These are phyloP conservation scores for Saimiri boliviensis DNA, from an alignment of 2,113 vertebrate species.

Conservation along the genomic window DNA sequence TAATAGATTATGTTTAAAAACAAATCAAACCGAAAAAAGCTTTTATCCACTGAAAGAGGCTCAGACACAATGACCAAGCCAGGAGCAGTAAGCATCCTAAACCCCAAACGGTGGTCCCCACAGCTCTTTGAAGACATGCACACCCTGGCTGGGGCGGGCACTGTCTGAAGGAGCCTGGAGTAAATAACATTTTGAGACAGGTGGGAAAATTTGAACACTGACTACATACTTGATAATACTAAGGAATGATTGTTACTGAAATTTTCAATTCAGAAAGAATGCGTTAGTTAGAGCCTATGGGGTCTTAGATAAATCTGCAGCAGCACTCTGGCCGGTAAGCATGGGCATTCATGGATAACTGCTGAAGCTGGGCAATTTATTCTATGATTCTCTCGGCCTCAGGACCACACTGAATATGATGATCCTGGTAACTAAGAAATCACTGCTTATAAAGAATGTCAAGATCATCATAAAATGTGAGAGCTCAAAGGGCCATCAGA, in stretches of 20 bases:
- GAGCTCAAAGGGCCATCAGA: not conserved
- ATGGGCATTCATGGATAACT: not conserved
- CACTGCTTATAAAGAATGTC: not conserved
- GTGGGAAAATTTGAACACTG: not conserved
- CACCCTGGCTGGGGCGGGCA: rapidly evolving
- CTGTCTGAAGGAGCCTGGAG: not conserved
- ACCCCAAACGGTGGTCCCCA: not conserved
- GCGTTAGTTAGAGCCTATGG: rapidly evolving
- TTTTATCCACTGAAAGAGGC: not conserved
- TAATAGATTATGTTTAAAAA: not conserved
- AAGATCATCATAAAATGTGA: not conserved
- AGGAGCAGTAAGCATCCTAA: not conserved
- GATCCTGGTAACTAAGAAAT: not conserved
- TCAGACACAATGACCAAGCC: not conserved
- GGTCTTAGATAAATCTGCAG: not conserved
- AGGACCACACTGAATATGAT: not conserved
- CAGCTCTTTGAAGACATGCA: not conserved
- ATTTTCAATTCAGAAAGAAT: not conserved
- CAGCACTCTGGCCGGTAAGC: too few species aligned
- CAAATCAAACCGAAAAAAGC: not conserved
- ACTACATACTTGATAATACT: not conserved
- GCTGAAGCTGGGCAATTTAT: not conserved
- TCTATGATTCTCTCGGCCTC: not conserved
- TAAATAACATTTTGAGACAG: not conserved
- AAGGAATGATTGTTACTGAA: not conserved